These are phyloP conservation scores for Emydoidea blandingii DNA, from an alignment of 2,797 vertebrate genomes.

Conservation along the genomic window DNA sequence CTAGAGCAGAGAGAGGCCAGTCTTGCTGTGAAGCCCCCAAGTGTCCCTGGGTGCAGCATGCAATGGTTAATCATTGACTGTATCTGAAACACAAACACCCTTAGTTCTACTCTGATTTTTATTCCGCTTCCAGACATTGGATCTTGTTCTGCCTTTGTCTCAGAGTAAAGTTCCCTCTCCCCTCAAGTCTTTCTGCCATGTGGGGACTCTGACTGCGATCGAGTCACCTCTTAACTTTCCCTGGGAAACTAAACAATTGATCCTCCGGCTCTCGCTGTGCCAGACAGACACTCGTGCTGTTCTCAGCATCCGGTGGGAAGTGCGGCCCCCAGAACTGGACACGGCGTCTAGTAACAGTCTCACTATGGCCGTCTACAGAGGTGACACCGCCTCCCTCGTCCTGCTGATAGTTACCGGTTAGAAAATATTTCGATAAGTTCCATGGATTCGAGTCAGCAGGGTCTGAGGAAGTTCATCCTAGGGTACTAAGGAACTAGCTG, in stretches of 20 bases:
- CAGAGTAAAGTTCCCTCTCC: neutral
- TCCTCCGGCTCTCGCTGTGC: too few relatives aligned
- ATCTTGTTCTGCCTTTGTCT: neutral
- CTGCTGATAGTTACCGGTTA: neutral
- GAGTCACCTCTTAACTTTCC: neutral
- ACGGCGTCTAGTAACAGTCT: neutral
- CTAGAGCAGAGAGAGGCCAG: too few relatives aligned
- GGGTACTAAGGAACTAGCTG: neutral
- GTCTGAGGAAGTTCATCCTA: neutral
- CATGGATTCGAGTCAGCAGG: neutral
- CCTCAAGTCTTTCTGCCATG: neutral
- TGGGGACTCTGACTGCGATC: neutral
- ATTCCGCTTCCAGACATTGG: too few relatives aligned
- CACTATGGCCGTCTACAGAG: neutral
- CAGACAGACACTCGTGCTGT: neutral
- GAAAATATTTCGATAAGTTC: neutral
- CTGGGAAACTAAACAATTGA: neutral
- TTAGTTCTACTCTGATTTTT: neutral
- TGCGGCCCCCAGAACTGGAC: neutral
- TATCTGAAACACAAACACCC: neutral
- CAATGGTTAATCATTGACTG: neutral
- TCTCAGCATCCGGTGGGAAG: neutral
- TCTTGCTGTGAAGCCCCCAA: too few relatives aligned
- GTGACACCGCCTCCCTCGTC: too few relatives aligned
- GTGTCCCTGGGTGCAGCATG: too few relatives aligned